Percentiles rank a stretch among this genome's conserved stretches.
Evolutionary conservation across 2,888 invertebrate species (phyloP).

Genomic region (Lithosia quadra): DNA sequence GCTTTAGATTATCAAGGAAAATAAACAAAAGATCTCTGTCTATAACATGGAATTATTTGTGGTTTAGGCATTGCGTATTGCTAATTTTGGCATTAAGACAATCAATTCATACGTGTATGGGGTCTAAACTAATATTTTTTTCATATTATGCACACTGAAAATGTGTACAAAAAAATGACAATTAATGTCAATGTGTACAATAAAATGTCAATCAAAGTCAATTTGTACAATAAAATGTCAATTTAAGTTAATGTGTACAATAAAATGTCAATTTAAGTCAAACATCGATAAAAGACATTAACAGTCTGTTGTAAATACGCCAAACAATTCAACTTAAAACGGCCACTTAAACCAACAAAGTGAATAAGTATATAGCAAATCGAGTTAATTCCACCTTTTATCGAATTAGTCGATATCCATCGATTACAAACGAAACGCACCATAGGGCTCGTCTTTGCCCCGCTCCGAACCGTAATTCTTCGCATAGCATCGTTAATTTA

Average conservation of each 20-base stretch:
- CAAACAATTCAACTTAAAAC: slow-evolving; percentile 37
- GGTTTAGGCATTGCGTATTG: not conserved
- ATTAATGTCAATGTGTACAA: too few relatives aligned
- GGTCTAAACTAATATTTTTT: too few relatives aligned
- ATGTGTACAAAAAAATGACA: too few relatives aligned
- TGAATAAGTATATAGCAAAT: slow-evolving; percentile 54
- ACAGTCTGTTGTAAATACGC: slow-evolving; percentile 11
- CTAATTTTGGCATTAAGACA: not conserved
- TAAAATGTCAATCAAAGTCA: too few relatives aligned
- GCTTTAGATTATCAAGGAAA: not conserved
- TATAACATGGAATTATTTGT: not conserved
- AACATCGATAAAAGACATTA: slow-evolving; percentile 23
- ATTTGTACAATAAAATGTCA: too few relatives aligned
- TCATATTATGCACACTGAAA: too few relatives aligned
- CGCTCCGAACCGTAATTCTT: slow-evolving; percentile 62
- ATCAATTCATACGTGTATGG: too few relatives aligned
- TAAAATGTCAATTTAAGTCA: slow-evolving; percentile 26
- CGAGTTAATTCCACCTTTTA: slow-evolving; percentile 65
- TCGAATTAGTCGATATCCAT: slow-evolving; percentile 64
- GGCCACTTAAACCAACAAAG: slow-evolving; percentile 49
- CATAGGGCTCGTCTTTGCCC: slow-evolving; percentile 45
- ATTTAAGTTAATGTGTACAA: too few relatives aligned
- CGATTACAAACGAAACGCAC: slow-evolving; percentile 60
- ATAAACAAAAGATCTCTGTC: not conserved
- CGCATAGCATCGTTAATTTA: slow-evolving; percentile 77